Conservation (phyloP, 2,888 invertebrate species). For the Caenorhabditis zanzibari region DNA sequence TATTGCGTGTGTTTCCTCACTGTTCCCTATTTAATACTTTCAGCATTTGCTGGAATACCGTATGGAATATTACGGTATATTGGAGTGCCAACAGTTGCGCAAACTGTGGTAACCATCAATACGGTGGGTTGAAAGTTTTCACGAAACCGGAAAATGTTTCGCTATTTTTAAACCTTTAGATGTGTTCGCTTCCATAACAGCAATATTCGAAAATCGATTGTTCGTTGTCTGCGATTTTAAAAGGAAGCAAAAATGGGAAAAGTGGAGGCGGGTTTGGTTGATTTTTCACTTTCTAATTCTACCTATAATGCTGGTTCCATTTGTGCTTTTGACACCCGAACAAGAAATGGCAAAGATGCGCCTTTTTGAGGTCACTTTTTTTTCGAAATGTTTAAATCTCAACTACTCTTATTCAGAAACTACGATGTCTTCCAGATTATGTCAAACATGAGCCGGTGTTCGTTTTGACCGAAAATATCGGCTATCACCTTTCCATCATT, state of each 20-base stretch:
- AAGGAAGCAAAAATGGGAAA: not conserved
- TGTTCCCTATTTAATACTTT: not conserved
- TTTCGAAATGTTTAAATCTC: no score
- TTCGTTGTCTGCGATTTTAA: not conserved
- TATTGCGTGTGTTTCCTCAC: not conserved
- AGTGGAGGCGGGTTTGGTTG: not conserved
- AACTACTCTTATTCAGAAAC: no score
- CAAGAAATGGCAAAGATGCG: not conserved
- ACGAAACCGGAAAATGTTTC: not conserved
- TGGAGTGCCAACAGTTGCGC: not conserved
- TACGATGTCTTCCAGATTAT: not conserved
- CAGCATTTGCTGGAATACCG: not conserved
- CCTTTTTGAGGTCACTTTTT: not conserved
- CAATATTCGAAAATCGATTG: not conserved
- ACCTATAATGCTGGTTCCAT: not conserved
- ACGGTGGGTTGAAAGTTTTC: not conserved
- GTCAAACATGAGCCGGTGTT: not conserved
- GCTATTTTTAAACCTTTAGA: not conserved
- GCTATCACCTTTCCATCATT: not conserved
- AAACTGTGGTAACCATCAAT: not conserved
- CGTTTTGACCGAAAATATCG: not conserved
- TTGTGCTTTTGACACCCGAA: not conserved
- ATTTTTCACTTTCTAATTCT: not conserved
- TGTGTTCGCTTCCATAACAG: not conserved
- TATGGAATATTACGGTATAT: not conserved